Base-by-base conservation (phyloP, 2,888 invertebrate species). In the Apodemia duryi region DNA sequence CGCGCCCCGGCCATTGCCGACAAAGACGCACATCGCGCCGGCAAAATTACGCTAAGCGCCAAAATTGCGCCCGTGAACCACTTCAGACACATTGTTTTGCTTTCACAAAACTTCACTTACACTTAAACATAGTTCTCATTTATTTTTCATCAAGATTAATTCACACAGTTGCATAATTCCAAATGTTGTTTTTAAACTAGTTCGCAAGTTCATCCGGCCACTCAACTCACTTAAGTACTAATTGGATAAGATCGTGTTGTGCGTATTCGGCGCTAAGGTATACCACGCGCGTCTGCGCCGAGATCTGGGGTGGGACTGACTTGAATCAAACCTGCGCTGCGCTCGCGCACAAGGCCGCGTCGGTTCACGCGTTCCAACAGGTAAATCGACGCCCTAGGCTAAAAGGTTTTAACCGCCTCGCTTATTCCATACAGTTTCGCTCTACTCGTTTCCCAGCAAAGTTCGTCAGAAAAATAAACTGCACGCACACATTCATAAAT, bases 361-460 rank as follows among this genome's bases (percentile, higher is more conserved):
- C 85, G 88, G 91, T 92, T 92, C 91, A 91, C 89, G 90, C 91
- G 93, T 92, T 93, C 93, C 93, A 93, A 91, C 92, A 92, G 92
- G 92, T 93, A 91, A 92, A 85, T 83, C 84, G 79, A 78, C 75
- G 80, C 78, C 72, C 70, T 73, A 71, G 74, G 71, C 71, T 71
- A 78, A 79, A 91, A 90, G 74, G 88, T 75, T 74, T 69, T 83
- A 90, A 84, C 78, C 77, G 83, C 85, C 86, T 70, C 77, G 72
- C 73, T 76, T 75, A 75, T 72, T 75, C 77, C 78, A 82, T 75
- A 72, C 77, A 73, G 79, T 83, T 85, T 71, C 72, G 80, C 80
- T 80, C 74, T 86, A 82, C 81, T 77, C 74, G 76, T 78, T 81
- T 71, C 72, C 75, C 71, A 75, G 75, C 77, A 75, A 76, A 81